Evolutionary conservation across 1,140 invertebrate genomes (phyloP).

Genomic region (Drosophila orena): DNA sequence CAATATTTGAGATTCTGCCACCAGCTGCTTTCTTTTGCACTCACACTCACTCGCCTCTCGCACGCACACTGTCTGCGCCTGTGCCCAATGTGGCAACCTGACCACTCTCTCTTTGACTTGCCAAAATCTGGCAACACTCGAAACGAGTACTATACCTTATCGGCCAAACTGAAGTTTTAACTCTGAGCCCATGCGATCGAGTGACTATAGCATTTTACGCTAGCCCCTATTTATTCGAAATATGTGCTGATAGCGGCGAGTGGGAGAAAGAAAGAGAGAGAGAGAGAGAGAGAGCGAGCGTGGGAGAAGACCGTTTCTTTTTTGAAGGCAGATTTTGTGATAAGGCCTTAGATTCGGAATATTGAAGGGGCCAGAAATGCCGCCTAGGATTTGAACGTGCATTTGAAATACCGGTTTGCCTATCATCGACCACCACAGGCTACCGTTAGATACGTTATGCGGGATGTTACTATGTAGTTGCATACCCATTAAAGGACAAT

Average conservation of each 20-base stretch:
- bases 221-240: conserved; percentile 59
- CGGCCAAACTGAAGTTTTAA: conserved; percentile 23
- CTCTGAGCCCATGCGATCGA: conserved; percentile 20
- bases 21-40: conserved; percentile 45
- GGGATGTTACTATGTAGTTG: conserved; percentile 3
- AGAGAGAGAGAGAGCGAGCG: background rate
- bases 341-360: conserved; percentile 28
- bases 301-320: background rate
- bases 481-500: conserved; percentile 49
- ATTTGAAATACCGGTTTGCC: conserved; percentile 22
- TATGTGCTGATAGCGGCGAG: conserved; percentile 35
- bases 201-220: conserved; percentile 40
- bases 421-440: conserved; percentile 15
- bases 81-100: conserved; percentile 18
- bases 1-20: conserved; percentile 61
- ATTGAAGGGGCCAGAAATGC: conserved; percentile 7
- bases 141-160: conserved; percentile 18
- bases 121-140: conserved; percentile 1
- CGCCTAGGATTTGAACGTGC: conserved; percentile 21
- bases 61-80: conserved; percentile 10
- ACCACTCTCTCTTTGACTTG: background rate
- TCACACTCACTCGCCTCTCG: conserved; percentile 12
- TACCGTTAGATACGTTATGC: conserved; percentile 10
- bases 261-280: conserved; percentile 1
- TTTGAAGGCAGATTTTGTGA: conserved; percentile 63